Evolutionary conservation across 2,113 vertebrate species (phyloP), one percentile per base, ranked within the genome.

Genomic region (Plectropomus leopardus): DNA sequence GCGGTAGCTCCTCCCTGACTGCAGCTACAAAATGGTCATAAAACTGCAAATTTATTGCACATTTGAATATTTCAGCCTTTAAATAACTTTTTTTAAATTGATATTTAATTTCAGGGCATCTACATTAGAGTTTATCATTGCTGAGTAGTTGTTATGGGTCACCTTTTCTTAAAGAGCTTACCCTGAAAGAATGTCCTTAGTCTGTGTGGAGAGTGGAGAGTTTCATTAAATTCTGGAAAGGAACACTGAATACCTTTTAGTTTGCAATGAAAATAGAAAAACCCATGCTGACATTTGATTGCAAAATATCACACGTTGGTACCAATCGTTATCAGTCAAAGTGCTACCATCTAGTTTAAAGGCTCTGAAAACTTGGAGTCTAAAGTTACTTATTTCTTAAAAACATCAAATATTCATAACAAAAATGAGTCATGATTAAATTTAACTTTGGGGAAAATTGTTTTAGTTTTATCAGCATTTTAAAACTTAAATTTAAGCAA

Each of bases 1-100:
- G 8, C 36, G 2, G 36, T 40, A 61, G 58, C 7, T 40, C n/a
- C 59, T 58, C 55, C 55, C 54, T 40, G 34, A 40, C 58, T 21
- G 24, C 51, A 16, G 51, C 24, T 34, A 4, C n/a, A 34, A 57
- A 21, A 58, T 23, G 6, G 21, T 44, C 24, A 48, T 63, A 55
- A 53, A 78, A 58, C 32, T 53, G 11, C 36, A 44, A 7, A 16
- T 59, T 66, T 32, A 44, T 28, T 71, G 47, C 40, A 71, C 60
- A 45, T 61, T 63, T n/a, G 2, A 77, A 63, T 68, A 64, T 45
- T 65, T 74, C 36, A 71, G 34, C 55, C 40, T 16, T 57, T 57
- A 51, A 55, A 72, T 66, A 36, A 60, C 17, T n/a, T 77, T 70
- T 78, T 51, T 17, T 21, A 26, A 50, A 50, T 67, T 32, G 7